Base-by-base conservation (phyloP, 2,888 invertebrate genomes). In the Heliconius hortense region DNA sequence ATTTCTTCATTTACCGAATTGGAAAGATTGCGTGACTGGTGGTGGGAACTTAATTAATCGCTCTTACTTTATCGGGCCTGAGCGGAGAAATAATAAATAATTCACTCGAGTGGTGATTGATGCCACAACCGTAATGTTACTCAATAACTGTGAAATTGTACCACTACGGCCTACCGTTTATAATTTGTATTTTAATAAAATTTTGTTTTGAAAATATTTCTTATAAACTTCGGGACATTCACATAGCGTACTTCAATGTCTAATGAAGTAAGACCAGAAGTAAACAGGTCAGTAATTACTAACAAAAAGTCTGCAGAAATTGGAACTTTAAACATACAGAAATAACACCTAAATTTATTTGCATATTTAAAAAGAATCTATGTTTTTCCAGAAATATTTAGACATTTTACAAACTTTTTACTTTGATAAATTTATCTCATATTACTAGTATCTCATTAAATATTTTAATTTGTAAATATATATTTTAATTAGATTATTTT, bases 241-340 rank as follows among this genome's bases (percentile, higher is more conserved):
- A 35, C 31, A 69, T 69, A 56, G 68, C 15, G 28, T 68, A 31
- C 31, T 69, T 69, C 56, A 56, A 24, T 35, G 31, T n/a, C n/a
- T 56, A 69, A 15, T 69, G n/a, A 56, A 56, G 56, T 53, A 31
- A 69, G 31, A 31, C 31, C 39, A 43, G 13, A 53, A 31, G 69
- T 69, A 53, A 56, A 69, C 31, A 56, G 69, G 56, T 53, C 69
- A 56, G 69, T 69, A 69, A 69, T 56, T 69, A 69, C 39, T 56
- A 69, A 56, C 53, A 35, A 35, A 69, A n/a, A 53, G n/a, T 35
- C 53, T 7, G 7, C 31, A n/a, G 56, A 31, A 69, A 56, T n/a
- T 35, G 56, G n/a, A 31, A 56, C 56, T 56, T 56, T 35, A 56
- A 13, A 1, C 0, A 31, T 28, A 56, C n/a, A 11, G 0, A 3